phyloP scores from a whole-genome alignment of 37 sponge, comb jelly and placozoan species.

The Aplysina aerophoba region DNA sequence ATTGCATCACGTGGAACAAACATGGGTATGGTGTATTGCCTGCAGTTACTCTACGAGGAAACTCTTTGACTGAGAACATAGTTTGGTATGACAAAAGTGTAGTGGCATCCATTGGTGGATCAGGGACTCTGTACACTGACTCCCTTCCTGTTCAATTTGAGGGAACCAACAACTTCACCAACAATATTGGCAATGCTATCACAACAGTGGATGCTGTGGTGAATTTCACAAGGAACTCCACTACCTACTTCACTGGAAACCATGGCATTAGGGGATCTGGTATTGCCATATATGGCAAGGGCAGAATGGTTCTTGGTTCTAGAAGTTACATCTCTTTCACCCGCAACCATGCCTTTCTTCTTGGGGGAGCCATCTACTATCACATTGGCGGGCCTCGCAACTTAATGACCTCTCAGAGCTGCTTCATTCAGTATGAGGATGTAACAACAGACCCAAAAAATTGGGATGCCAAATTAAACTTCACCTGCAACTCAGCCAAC shows the following conservation, averaged over 20 bases:
- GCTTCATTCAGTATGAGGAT: slow-evolving; percentile 16
- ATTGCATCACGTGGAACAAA: slow-evolving; percentile 5
- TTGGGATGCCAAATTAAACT: background rate
- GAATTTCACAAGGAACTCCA: background rate
- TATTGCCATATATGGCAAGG: background rate
- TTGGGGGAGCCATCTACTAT: slow-evolving; percentile 17
- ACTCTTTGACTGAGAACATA: background rate
- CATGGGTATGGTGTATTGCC: background rate
- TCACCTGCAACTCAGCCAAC: slow-evolving; percentile 11
- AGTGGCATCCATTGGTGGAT: background rate
- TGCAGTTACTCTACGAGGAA: background rate
- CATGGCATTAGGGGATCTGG: slow-evolving; percentile 18
- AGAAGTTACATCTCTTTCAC: background rate
- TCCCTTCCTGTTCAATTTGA: background rate
- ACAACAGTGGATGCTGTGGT: background rate
- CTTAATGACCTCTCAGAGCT: slow-evolving; percentile 26
- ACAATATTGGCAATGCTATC: slow-evolving; percentile 5
- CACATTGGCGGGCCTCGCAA: slow-evolving; percentile 7
- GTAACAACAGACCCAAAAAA: background rate
- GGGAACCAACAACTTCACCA: background rate
- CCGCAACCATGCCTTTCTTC: slow-evolving; percentile 3
- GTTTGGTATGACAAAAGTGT: background rate
- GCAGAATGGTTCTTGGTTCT: background rate
- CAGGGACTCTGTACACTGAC: slow-evolving; percentile 17
- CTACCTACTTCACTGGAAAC: background rate